Base-by-base conservation (phyloP, 2,113 vertebrate genomes). In the Cottus gobio region DNA sequence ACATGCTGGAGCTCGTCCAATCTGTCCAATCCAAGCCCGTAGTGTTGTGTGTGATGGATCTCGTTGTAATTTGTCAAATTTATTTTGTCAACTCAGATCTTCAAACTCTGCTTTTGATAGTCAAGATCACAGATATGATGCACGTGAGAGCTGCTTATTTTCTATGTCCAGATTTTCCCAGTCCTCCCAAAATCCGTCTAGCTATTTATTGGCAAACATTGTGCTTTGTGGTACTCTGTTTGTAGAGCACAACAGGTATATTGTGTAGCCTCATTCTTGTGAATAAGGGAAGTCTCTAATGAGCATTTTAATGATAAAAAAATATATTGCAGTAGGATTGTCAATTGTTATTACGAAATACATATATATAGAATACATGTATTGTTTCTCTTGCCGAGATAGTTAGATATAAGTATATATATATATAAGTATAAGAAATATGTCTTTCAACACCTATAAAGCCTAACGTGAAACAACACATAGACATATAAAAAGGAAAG, bases 1-100 rank as follows among this genome's bases (percentile, higher is more conserved):
- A 84, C 34, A 26, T 52, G 75, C 86, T 86, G 88, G 81, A 87
- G 54, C 83, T 65, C 36, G 34, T 83, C 91, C 92, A 89, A 72
- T 71, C 83, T 65, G 78, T 85, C 85, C 86, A 83, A 75, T 90
- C 84, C 34, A 34, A 68, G 28, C 44, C 75, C 48, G 16, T 48
- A 68, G 62, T 85, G 66, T 66, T 16, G 26, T 24, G 71, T 74
- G 70, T 71, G 82, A 88, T 61, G 13, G 77, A 71, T 58, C 65
- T 72, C 9, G 16, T 4, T 75, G 75, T 67, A 60, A 52, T 72
- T 66, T 84, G 83, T 88, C 78, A 81, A 57, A 61, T 77, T 80
- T 63, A 28, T 79, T 85, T 67, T 42, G 66, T 76, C 58, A 65
- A n/a, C 5, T 60, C 64, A 65, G 37, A 78, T 80, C 57, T 73